Evolutionary conservation across 2,888 invertebrate genomes (phyloP).

Genomic region (Andrena fulva): DNA sequence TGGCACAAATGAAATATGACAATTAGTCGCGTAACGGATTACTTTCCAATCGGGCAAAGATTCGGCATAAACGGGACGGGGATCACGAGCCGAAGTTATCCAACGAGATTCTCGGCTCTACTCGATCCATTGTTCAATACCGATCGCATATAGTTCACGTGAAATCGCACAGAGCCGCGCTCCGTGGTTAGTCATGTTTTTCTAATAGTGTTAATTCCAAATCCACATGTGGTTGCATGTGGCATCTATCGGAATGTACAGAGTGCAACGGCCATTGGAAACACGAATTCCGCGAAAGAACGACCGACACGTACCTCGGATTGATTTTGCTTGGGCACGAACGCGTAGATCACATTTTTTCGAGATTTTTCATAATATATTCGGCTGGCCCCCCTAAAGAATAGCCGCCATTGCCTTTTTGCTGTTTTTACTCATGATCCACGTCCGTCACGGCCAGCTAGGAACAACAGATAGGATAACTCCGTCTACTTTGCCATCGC

Average conservation of each 20-base stretch:
- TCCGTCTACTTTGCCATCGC: conserved; percentile 23
- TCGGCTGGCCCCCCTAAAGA: conserved; percentile 65
- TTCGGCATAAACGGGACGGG: conserved; percentile 5
- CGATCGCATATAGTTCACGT: not conserved
- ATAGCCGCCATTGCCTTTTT: conserved; percentile 78
- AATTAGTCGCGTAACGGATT: not conserved
- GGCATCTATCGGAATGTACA: conserved; percentile 21
- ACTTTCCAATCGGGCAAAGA: conserved; percentile 8
- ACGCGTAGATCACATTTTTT: conserved; percentile 75
- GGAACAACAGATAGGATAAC: conserved; percentile 65
- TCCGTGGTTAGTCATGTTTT: conserved; percentile 45
- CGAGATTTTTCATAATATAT: conserved; percentile 68
- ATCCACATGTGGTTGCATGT: conserved; percentile 70
- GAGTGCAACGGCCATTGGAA: not conserved
- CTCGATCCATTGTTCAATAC: not conserved
- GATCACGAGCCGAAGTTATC: not conserved
- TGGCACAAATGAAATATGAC: conserved; percentile 25
- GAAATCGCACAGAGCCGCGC: not conserved
- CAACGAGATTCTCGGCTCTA: not conserved
- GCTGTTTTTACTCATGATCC: conserved; percentile 70
- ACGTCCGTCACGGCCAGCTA: conserved; percentile 67
- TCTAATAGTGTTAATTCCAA: conserved; percentile 41
- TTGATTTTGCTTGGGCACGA: conserved; percentile 45
- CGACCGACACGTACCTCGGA: conserved; percentile 62
- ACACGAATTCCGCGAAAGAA: not conserved